phyloP scores from a whole-genome alignment of 2,888 invertebrate genomes.

The Ormyrus rosae region DNA sequence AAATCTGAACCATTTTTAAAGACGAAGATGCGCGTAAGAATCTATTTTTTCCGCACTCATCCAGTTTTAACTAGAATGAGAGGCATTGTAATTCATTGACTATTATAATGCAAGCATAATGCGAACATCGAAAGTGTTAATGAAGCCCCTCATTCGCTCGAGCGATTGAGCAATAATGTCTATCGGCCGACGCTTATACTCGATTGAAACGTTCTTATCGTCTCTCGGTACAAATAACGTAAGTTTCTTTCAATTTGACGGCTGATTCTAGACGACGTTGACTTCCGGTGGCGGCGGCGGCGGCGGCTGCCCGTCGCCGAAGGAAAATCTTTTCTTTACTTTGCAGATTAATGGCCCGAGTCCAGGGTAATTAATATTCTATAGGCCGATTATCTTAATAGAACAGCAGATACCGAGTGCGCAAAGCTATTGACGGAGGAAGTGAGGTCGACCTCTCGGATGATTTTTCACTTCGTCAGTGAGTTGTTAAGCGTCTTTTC shows the following conservation, averaged over 20 bases:
- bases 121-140: conserved; percentile 10
- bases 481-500: conserved; percentile 5
- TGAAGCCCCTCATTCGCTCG: neutral
- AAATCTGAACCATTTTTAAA: neutral
- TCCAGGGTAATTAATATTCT: conserved; percentile 50
- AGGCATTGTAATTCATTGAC: conserved; percentile 43
- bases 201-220: conserved; percentile 29
- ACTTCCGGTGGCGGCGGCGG: conserved; percentile 41
- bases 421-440: conserved; percentile 74
- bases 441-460: conserved; percentile 73
- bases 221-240: conserved; percentile 38
- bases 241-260: conserved; percentile 55
- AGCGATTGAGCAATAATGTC: conserved; percentile 29
- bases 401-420: conserved; percentile 63
- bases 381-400: neutral
- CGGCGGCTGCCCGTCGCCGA: conserved; percentile 39
- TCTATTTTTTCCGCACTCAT: neutral
- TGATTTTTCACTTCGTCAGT: conserved; percentile 24
- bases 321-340: conserved; percentile 11
- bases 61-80: conserved; percentile 31
- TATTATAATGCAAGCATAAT: conserved; percentile 29
- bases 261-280: conserved; percentile 23
- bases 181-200: neutral
- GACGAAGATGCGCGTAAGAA: neutral
- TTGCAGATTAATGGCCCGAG: neutral